Evolutionary conservation across 2,888 invertebrate genomes (phyloP).

Genomic region (Eupithecia dodoneata): DNA sequence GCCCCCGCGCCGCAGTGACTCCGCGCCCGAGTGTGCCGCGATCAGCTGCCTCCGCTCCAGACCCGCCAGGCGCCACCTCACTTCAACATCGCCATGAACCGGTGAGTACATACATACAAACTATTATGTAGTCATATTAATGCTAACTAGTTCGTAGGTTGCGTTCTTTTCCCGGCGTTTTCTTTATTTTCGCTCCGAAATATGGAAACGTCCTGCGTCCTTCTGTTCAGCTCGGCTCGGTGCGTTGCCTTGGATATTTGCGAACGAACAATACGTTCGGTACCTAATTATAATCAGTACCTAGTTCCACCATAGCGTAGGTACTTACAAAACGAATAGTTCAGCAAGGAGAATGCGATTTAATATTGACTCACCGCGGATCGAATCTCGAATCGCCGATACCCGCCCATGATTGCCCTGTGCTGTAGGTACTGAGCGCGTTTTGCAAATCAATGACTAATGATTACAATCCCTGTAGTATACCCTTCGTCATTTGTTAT

Average conservation of each 20-base stretch:
- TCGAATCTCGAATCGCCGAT: conserved; percentile 37
- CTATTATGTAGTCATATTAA: background rate
- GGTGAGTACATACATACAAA: conserved; percentile 54
- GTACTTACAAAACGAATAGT: conserved; percentile 38
- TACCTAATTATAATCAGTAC: conserved; percentile 45
- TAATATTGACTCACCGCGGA: conserved; percentile 53
- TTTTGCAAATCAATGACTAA: background rate
- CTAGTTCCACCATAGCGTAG: conserved; percentile 44
- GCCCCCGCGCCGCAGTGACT: conserved; percentile 55
- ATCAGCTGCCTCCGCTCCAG: conserved; percentile 40
- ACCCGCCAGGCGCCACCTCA: conserved; percentile 31
- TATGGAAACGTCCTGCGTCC: conserved; percentile 51
- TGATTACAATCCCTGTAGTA: background rate
- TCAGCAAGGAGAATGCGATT: conserved; percentile 48
- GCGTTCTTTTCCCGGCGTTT: conserved; percentile 43
- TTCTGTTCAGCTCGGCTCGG: conserved; percentile 42
- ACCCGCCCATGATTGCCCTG: conserved; percentile 6
- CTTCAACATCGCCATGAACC: conserved; percentile 51
- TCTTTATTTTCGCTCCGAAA: conserved; percentile 59
- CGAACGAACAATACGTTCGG: conserved; percentile 34
- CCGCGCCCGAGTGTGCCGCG: conserved; percentile 57
- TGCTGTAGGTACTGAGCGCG: background rate
- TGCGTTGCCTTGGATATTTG: conserved; percentile 39
- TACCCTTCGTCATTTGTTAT: conserved; percentile 23
- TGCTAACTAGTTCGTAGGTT: conserved; percentile 10